Percentiles rank a stretch among this genome's conserved stretches.
Conservation (phyloP, 2,797 vertebrate species). For the Stomatorhinus walkeri region DNA sequence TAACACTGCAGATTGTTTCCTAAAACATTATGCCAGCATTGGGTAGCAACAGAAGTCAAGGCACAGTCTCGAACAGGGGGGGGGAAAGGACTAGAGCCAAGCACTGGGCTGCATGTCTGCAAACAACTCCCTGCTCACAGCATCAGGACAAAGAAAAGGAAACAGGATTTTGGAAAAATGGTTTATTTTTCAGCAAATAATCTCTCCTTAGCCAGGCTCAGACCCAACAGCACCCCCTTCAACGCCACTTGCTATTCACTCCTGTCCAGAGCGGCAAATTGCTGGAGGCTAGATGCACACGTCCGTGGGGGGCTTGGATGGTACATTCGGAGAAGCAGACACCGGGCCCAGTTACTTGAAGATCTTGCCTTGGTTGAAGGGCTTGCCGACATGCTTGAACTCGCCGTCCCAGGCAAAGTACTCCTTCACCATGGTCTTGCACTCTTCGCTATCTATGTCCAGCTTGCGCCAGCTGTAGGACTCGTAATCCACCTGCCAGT, state of each 20-base stretch:
- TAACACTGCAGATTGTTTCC: neutral
- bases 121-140: neutral
- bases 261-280: neutral
- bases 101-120: neutral
- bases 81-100: neutral
- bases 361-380: conserved; percentile 82
- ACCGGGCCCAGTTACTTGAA: conserved; percentile 71
- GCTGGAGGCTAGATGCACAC: neutral
- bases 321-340: neutral
- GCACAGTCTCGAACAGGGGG: neutral
- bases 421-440: conserved; percentile 82
- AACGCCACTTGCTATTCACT: neutral
- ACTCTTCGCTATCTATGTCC: conserved; percentile 72
- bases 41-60: neutral
- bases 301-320: conserved; percentile 36
- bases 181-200: conserved; percentile 51
- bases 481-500: conserved; percentile 92
- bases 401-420: conserved; percentile 87
- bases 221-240: neutral
- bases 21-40: neutral
- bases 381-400: conserved; percentile 80
- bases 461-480: conserved; percentile 87
- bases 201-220: conserved; percentile 26
- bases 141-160: neutral
- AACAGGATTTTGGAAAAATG: conserved; percentile 56